phyloP scores from a whole-genome alignment of 2,888 invertebrate genomes.

The Timema cristinae region DNA sequence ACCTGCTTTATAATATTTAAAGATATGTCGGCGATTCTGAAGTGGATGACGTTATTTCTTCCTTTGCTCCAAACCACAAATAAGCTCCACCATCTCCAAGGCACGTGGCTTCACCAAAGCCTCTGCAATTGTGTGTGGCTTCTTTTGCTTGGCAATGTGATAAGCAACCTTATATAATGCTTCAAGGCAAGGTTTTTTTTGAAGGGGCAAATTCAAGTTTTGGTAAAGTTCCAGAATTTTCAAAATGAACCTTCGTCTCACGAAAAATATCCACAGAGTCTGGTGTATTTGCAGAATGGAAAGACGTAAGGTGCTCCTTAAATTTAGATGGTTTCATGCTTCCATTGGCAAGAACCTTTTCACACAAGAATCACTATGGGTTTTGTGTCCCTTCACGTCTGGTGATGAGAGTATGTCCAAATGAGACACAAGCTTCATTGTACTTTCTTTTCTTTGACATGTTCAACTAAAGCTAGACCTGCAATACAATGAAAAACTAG shows the following conservation, averaged over 20 bases:
- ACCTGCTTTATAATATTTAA: not conserved
- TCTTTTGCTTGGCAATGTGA: not conserved
- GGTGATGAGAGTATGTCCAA: not conserved
- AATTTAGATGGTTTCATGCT: not conserved
- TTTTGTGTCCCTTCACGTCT: not conserved
- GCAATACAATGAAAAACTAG: too few species aligned
- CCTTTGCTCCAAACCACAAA: not conserved
- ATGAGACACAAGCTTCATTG: not conserved
- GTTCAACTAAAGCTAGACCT: too few species aligned
- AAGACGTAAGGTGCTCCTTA: not conserved
- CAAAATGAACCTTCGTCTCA: not conserved
- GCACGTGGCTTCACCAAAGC: not conserved
- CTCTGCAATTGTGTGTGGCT: slow-evolving; percentile 1
- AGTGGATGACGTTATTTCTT: not conserved
- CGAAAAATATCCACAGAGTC: not conserved
- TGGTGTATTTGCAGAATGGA: not conserved
- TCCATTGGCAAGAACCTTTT: too few species aligned
- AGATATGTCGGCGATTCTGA: not conserved
- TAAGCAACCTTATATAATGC: not conserved
- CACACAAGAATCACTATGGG: not conserved
- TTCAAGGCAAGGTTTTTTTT: not conserved
- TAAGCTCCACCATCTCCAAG: not conserved
- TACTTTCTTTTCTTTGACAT: not conserved
- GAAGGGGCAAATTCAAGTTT: not conserved
- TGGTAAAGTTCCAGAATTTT: not conserved